A percentile compares a stretch with the other conserved stretches of the same genome.
Conservation (phyloP, 2,797 vertebrate genomes). For the Malacoraja senta region DNA sequence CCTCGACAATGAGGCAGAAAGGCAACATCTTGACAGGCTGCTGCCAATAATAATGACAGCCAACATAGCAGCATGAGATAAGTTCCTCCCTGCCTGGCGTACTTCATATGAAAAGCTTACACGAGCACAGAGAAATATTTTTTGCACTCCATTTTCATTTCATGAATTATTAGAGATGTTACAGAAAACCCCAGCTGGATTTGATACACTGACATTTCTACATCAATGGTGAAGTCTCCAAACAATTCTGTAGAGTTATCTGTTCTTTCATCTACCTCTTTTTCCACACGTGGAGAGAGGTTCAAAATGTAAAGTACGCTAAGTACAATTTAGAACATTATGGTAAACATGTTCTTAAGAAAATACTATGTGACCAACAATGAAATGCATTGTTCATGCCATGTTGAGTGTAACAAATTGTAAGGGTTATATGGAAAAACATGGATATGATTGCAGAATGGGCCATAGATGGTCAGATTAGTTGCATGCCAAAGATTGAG, state of each 20-base stretch:
- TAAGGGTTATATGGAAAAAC: not conserved
- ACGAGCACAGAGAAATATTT: not conserved
- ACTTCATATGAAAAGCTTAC: not conserved
- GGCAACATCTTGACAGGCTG: conserved; percentile 5
- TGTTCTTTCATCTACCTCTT: not conserved
- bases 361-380: not conserved
- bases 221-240: not conserved
- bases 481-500: not conserved
- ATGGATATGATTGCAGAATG: not conserved
- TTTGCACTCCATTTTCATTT: not conserved
- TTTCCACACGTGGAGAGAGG: not conserved
- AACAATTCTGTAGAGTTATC: not conserved
- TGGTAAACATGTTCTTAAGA: not conserved
- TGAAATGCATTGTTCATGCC: not conserved
- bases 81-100: not conserved
- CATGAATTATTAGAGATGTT: not conserved
- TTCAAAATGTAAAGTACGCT: not conserved
- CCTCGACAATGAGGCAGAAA: not conserved
- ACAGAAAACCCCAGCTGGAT: not conserved
- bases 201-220: not conserved
- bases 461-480: not conserved
- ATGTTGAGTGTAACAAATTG: not conserved
- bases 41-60: conserved; percentile 7
- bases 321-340: not conserved
- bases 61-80: not conserved